phyloP scores from a whole-genome alignment of 2,888 invertebrate genomes.

The Drosophila setosimentum region DNA sequence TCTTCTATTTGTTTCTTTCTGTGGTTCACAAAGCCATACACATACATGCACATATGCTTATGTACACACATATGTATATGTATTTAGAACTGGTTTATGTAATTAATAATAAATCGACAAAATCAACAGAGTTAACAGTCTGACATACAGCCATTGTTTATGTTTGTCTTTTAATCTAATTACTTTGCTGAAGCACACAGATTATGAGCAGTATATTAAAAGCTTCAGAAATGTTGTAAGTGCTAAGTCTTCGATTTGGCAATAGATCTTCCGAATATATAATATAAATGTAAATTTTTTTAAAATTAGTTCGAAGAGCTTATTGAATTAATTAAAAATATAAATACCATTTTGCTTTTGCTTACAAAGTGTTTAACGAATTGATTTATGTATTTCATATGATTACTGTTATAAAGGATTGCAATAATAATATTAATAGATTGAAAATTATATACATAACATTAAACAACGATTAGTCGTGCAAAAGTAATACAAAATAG shows the following conservation, averaged over 20 bases:
- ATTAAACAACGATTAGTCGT: background rate
- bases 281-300: background rate
- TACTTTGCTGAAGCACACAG: background rate
- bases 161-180: conserved; percentile 12
- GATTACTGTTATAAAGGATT: background rate
- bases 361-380: background rate
- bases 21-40: conserved; percentile 29
- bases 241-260: background rate
- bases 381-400: background rate
- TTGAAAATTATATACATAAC: background rate
- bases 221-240: background rate
- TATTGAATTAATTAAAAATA: background rate
- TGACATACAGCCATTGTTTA: conserved; percentile 4
- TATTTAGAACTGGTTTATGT: conserved; percentile 11
- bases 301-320: background rate
- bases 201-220: background rate
- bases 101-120: conserved; percentile 22
- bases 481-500: background rate
- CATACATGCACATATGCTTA: background rate
- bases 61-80: background rate
- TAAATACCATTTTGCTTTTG: background rate
- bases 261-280: background rate
- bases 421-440: background rate
- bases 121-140: conserved; percentile 12
- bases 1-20: conserved; percentile 22